phyloP scores from a whole-genome alignment of 2,888 invertebrate genomes.

The Microplitis deprimator region DNA sequence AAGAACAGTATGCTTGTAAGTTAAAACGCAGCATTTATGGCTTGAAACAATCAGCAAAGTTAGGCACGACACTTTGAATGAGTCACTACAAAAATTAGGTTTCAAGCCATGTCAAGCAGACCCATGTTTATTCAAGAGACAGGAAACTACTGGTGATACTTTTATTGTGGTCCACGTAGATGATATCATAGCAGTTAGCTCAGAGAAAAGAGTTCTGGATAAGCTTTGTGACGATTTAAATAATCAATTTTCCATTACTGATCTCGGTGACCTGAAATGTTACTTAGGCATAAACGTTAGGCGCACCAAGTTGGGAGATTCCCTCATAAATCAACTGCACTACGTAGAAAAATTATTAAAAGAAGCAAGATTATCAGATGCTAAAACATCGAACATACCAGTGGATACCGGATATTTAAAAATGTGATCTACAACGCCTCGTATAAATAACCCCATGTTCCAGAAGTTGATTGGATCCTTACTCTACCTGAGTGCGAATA shows the following conservation, averaged over 20 bases:
- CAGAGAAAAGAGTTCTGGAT: constrained; percentile 34
- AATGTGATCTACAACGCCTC: background rate
- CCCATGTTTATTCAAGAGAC: constrained; percentile 34
- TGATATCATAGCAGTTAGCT: constrained; percentile 45
- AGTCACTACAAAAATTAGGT: constrained; percentile 41
- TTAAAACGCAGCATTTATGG: constrained; percentile 13
- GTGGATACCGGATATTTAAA: background rate
- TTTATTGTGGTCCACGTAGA: constrained; percentile 44
- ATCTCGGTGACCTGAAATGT: constrained; percentile 47
- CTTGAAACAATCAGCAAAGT: constrained; percentile 22
- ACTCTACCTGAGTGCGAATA: background rate
- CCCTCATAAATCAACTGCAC: constrained; percentile 41
- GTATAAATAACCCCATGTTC: background rate
- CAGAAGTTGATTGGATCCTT: background rate
- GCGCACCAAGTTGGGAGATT: constrained; percentile 36
- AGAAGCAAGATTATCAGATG: constrained; percentile 19
- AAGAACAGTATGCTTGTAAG: background rate
- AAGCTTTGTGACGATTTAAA: background rate
- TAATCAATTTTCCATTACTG: constrained; percentile 47
- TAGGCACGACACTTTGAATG: constrained; percentile 43
- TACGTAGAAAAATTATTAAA: constrained; percentile 45
- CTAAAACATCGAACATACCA: no score
- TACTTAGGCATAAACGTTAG: constrained; percentile 48
- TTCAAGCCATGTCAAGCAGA: background rate
- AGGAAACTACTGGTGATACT: constrained; percentile 5